Evolutionary conservation across 2,888 invertebrate genomes (phyloP).

Genomic region (Dexiosoma caninum): DNA sequence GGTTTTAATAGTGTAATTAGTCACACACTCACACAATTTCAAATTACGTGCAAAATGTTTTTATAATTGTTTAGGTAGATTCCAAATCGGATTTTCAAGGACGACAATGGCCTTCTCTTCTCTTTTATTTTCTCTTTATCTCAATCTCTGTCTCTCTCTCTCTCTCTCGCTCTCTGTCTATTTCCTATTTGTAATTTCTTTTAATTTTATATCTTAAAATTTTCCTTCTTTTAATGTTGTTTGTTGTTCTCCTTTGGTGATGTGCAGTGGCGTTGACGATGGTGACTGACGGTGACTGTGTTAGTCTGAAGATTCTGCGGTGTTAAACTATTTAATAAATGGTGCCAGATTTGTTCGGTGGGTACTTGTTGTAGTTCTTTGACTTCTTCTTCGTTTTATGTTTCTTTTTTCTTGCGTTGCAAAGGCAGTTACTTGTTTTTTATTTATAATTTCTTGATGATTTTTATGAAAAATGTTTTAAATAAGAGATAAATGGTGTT

Average conservation of each 20-base stretch:
- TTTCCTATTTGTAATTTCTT: not conserved
- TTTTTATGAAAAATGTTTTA: constrained; percentile 30
- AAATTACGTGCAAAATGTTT: not conserved
- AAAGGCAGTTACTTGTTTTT: constrained; percentile 55
- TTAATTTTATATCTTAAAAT: not conserved
- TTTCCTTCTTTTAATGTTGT: not conserved
- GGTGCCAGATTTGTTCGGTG: constrained; percentile 61
- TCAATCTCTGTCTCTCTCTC: constrained; percentile 7
- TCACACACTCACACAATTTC: not conserved
- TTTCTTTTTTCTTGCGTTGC: constrained; percentile 32
- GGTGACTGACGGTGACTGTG: not conserved
- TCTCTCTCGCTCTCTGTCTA: not conserved
- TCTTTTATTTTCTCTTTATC: not conserved
- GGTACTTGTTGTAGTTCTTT: constrained; percentile 50
- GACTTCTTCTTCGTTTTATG: not conserved
- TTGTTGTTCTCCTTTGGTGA: constrained; percentile 41
- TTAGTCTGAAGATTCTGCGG: constrained; percentile 2
- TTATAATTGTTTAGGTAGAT: not conserved
- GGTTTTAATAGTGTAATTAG: not conserved
- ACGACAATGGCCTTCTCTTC: not conserved
- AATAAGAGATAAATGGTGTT: constrained; percentile 45
- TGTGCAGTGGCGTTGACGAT: not conserved
- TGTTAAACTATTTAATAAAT: constrained; percentile 32
- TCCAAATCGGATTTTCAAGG: not conserved
- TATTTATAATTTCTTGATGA: constrained; percentile 26